Evolutionary conservation across 2,113 vertebrate species (phyloP), one percentile per base, ranked within the genome.

Genomic region (Myanophis thanlyinensis): DNA sequence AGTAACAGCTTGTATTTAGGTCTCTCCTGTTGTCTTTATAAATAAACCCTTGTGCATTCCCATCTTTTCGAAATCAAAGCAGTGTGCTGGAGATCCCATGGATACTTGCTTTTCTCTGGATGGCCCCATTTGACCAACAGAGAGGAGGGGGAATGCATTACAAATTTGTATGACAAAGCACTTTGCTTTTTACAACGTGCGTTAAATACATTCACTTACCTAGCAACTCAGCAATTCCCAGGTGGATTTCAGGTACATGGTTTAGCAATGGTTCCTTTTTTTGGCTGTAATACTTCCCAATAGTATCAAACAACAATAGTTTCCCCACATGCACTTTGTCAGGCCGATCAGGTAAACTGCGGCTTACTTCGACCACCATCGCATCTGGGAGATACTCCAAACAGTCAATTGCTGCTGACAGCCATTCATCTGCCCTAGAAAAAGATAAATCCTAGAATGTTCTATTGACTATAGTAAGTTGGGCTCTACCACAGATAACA

Each of bases 381-480:
- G 98, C 97, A 96, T 99, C 99, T 0, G 99, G 99, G 91, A 99
- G 98, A 92, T 98, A 99, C 59, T 99, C 99, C 80, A 99, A 96
- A 94, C 99, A 99, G 96, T 99, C 98, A 62, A 98, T 97, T 0
- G 99, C 99, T 62, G 98, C 98, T 0, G 98, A 98, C 91, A 99
- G 97, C 99, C 99, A 99, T 94, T 99, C 98, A 5, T 99, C 99
- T 67, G 98, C 98, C 97, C 99, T 99, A 91, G 59, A 88, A 94
- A 91, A 93, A 85, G 91, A 44, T 91, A 35, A 73, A 4, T 67
- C 80, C 13, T 54, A 48, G 44, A 86, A 11, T 20, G 46, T 10
- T 88, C 6, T 73, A 22, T 80, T 88, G 67, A 84, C 27, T 22
- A 10, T 35, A 35, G 52, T 18, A 30, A n/a, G n/a, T n/a, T 1